Evolutionary conservation across 2,797 vertebrate genomes (phyloP).

Genomic region (Sitta carolinensis): DNA sequence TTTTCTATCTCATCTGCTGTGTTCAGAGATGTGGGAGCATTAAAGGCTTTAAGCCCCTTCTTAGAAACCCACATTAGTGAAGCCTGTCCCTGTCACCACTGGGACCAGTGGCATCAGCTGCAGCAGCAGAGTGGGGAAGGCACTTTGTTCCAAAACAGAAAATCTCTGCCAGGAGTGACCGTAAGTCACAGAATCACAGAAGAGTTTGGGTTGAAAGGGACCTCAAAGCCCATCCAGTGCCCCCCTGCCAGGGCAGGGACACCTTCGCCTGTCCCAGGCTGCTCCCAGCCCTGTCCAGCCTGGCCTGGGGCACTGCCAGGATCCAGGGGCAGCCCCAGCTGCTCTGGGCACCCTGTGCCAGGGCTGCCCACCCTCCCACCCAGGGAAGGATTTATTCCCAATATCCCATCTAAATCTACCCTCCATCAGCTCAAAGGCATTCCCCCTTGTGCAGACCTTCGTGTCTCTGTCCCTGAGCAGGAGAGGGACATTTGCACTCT

Average conservation of each 20-base stretch:
- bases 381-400: not conserved
- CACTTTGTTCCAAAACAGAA: not conserved
- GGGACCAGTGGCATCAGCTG: not conserved
- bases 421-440: too few species aligned
- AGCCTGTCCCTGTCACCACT: not conserved
- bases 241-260: not conserved
- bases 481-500: too few species aligned
- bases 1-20: not conserved
- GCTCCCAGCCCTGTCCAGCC: not conserved
- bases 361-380: too few species aligned
- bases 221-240: rapidly evolving
- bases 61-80: not conserved
- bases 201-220: not conserved
- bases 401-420: not conserved
- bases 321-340: not conserved
- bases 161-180: not conserved
- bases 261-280: not conserved
- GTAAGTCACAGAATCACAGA: rapidly evolving
- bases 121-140: not conserved
- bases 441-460: too few species aligned
- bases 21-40: not conserved
- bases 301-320: not conserved
- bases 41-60: not conserved
- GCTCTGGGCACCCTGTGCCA: not conserved
- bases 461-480: too few species aligned